Evolutionary conservation across 1,140 invertebrate genomes (phyloP).

Genomic region (Mylabris phalerata): DNA sequence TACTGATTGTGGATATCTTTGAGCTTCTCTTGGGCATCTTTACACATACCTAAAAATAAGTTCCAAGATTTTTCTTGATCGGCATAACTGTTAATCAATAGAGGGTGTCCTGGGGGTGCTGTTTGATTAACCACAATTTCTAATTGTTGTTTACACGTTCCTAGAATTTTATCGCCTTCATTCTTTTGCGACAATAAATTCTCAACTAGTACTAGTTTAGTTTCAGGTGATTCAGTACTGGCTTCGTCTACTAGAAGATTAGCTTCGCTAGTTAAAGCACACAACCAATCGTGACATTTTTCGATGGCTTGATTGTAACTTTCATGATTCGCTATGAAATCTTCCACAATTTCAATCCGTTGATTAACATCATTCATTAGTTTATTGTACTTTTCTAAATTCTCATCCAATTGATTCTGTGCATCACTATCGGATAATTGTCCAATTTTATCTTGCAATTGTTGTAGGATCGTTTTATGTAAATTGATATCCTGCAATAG

Average conservation of each 20-base stretch:
- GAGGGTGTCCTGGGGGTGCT: conserved; percentile 66
- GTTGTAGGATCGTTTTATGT: conserved; percentile 70
- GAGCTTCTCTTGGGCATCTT: conserved; percentile 58
- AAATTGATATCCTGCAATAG: conserved; percentile 74
- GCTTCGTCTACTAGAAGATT: conserved; percentile 59
- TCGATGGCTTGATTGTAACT: conserved; percentile 71
- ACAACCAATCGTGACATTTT: conserved; percentile 66
- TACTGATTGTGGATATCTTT: conserved; percentile 66
- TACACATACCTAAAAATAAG: conserved; percentile 65
- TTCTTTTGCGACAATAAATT: conserved; percentile 64
- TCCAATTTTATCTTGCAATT: conserved; percentile 68
- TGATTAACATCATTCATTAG: conserved; percentile 61
- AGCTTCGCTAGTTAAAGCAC: conserved; percentile 60
- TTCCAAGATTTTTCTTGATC: conserved; percentile 70
- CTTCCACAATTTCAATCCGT: conserved; percentile 59
- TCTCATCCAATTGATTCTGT: conserved; percentile 59
- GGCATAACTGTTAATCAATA: conserved; percentile 67
- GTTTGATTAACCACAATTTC: conserved; percentile 72
- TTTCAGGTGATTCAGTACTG: conserved; percentile 64
- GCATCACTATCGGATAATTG: conserved; percentile 68
- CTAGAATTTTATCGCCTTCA: conserved; percentile 66
- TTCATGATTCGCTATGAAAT: conserved; percentile 74
- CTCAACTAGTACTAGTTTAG: conserved; percentile 65
- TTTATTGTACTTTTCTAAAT: conserved; percentile 61
- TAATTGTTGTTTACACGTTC: conserved; percentile 63